Evolutionary conservation across 2,113 vertebrate species (phyloP), one percentile per base, ranked within the genome.

Genomic region (Brachyhypopomus gauderio): DNA sequence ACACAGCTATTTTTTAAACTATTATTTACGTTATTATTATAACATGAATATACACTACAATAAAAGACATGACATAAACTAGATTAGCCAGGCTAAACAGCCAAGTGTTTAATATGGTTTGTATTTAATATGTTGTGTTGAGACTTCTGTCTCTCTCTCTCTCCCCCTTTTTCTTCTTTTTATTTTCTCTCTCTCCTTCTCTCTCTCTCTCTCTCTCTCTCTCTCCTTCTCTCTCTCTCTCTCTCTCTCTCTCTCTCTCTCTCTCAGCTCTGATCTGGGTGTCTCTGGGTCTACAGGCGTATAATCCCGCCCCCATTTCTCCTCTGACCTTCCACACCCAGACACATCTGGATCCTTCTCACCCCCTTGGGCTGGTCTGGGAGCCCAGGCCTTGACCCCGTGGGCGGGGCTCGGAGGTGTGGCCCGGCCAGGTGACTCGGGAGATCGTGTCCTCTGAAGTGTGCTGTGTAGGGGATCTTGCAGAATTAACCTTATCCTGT

Each of bases 241-340:
- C 8, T 56, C 60, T 59, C 7, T 48, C 20, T 17, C 17, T 19
- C 7, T 22, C 23, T 82, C 72, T 79, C 58, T 20, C n/a, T 16
- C 41, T 66, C 36, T 11, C 58, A 66, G 84, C 87, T 87, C 88
- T 85, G 83, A 89, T 87, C 88, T 85, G 83, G 89, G 90, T 90
- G 89, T 86, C 89, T 89, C 89, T 89, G 62, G 88, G 89, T 92
- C 84, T 91, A 87, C 87, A 86, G 59, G 80, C 45, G 27, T 5
- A 3, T 20, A n/a, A n/a, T 23, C 74, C 41, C 16, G 59, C 60
- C 3, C 36, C 36, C 72, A 38, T 34, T 34, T 30, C 41, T 45
- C 75, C 74, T 72, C 36, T 72, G 78, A 63, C 74, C 85, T 85
- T 74, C 87, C 83, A 87, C 88, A 90, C 90, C 83, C 86, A 73